Base-by-base conservation (phyloP, 1,140 invertebrate genomes). In the Listronotus oregonensis region DNA sequence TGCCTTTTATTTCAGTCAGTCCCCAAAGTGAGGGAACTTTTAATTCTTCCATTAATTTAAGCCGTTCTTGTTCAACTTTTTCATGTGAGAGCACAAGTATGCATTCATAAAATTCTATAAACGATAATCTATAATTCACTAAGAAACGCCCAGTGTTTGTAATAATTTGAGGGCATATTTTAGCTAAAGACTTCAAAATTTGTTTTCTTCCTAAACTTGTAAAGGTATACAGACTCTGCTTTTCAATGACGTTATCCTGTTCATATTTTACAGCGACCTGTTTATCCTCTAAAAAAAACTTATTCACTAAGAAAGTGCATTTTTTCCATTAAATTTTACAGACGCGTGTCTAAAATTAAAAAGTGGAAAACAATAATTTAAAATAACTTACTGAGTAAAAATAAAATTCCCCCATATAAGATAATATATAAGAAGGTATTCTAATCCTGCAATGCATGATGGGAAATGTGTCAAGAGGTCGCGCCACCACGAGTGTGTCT, bases 21-120 rank as follows among this genome's bases (percentile, higher is more conserved):
- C 44, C 17, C 21, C 21, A 1, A 3, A 27, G 21, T 5, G 21
- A 27, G 21, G 21, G 14, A 15, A 10, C 17, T 17, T 47, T 47
- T 10, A 47, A 27, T 27, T n/a, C 18, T 27, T 32, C 31, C 10
- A 31, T 18, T 9, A 11, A 8, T 32, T n/a, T 27, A n/a, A 15
- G n/a, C 11, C 21, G 47, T 0, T 49, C 34, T 40, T 58, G 37
- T 54, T 67, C 68, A 1, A 62, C 64, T 51, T 70, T 70, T 27
- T 42, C 56, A 37, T 43, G 60, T 2, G 68, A 77, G 77, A 40
- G 73, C 44, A 44, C 76, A 54, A 77, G 76, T 73, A 71, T 70
- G 50, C 75, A 79, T 76, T 85, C 81, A 57, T 82, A 85, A 76
- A 85, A 85, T 73, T 86, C 84, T 32, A 84, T 80, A 73, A 85